Conservation (phyloP, 2,888 invertebrate species). For the Chirona hameri region DNA sequence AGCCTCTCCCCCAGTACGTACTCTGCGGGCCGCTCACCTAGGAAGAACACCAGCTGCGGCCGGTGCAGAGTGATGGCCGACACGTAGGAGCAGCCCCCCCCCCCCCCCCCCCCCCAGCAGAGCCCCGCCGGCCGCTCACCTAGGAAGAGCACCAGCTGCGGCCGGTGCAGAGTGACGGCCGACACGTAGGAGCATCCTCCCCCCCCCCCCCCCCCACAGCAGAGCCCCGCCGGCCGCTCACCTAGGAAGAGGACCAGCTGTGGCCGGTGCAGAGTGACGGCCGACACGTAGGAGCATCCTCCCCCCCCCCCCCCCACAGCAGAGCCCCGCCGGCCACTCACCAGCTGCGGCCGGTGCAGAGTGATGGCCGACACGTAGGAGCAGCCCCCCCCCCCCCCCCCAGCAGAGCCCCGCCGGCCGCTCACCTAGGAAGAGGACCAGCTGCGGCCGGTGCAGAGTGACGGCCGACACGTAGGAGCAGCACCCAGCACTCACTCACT, state of each 20-base stretch:
- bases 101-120: too few species aligned
- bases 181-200: constrained; percentile 82
- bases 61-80: constrained; percentile 72
- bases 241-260: constrained; percentile 88
- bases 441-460: constrained; percentile 74
- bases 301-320: too few species aligned
- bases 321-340: too few species aligned
- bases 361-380: constrained; percentile 82
- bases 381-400: constrained; percentile 51
- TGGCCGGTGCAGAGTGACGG: constrained; percentile 73
- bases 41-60: constrained; percentile 86
- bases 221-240: too few species aligned
- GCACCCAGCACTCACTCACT: too few species aligned
- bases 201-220: background rate
- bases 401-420: too few species aligned
- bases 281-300: constrained; percentile 85
- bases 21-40: constrained; percentile 69
- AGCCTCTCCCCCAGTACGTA: too few species aligned
- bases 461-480: constrained; percentile 85
- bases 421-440: constrained; percentile 83
- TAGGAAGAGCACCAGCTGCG: constrained; percentile 86
- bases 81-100: constrained; percentile 86
- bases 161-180: constrained; percentile 71
- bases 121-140: too few species aligned
- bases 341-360: constrained; percentile 78